Evolutionary conservation across 2,888 invertebrate genomes (phyloP), one percentile per base, ranked within the genome.

Genomic region (Meiosimyza platycephala): DNA sequence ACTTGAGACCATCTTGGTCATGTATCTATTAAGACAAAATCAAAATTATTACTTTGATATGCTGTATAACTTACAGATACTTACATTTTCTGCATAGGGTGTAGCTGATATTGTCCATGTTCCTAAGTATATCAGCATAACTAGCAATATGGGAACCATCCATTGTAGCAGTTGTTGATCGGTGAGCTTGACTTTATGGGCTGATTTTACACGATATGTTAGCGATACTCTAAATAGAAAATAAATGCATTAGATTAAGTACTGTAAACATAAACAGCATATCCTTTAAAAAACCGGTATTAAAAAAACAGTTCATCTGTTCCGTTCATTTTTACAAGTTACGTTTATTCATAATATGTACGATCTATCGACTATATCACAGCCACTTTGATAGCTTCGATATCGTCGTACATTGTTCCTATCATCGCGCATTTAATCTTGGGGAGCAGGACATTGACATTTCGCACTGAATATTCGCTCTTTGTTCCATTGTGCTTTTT

Each of bases 41-140:
- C 22, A 70, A 40, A 40, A 40, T 40, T 9, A 40, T 40, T 40
- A 40, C 40, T 40, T 6, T 40, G 40, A 40, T 40, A 9, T 40
- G 4, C 6, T 40, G 9, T 40, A 1, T 40, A 7, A 6, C 6
- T n/a, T n/a, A n/a, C n/a, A n/a, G n/a, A n/a, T n/a, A 87, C 90
- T 89, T 83, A 91, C 91, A 81, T 91, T 92, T 88, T 94, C 93
- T 51, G 94, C 95, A 77, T 90, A 91, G 2, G 96, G 96, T 2
- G 96, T 95, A 63, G 94, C 93, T 1, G 95, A 95, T 28, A 95
- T 89, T 0, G 96, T 96, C 97, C 97, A 97, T 0, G 96, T 94
- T 28, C 94, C 91, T 74, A 97, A 89, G 86, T 95, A 96, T 67
- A 95, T 94, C 74, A 95, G 88, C 93, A 95, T 95, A 50, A 97